Base-by-base conservation (phyloP, 2,113 vertebrate species). In the Sylvietta virens region DNA sequence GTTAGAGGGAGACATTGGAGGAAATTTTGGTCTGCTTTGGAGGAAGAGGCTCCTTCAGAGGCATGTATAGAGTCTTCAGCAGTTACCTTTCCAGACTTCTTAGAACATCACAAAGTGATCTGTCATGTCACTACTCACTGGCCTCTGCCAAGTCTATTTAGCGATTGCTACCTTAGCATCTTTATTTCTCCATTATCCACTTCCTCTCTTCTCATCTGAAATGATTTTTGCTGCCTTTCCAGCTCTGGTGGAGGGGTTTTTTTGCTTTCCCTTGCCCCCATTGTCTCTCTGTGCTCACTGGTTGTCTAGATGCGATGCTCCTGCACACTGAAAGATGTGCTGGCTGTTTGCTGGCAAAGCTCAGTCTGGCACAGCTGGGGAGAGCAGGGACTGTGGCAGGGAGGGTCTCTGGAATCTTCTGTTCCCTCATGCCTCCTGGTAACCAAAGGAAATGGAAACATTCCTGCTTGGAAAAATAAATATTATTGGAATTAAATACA, bases 371-470 rank as follows among this genome's bases (percentile, higher is more conserved):
- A n/a, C 20, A 37, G 39, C 62, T 86, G 77, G 50, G 45, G 84
- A 86, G 31, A 50, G 73, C 73, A 73, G 22, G 26, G 31, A 40
- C 58, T n/a, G 48, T 54, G 85, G 24, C 17, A 35, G 48, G 39
- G 42, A 74, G 23, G 11, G 11, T 82, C 20, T 89, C 47, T 67
- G 83, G 53, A 88, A 42, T 72, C 47, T 69, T 84, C 86, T 42
- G 15, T 86, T 93, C 70, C 61, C 62, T 64, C 6, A 1, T 78
- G 73, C 67, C 56, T 92, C 74, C 62, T 80, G 28, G 56, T 60
- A 92, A 81, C 65, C n/a, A 81, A 67, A 84, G 84, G 58, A 90
- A 96, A 91, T 81, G 8, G 95, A 74, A 92, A 88, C 39, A 64
- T 70, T 70, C 37, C 64, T 76, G 9, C 87, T 64, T 91, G 42